A percentile compares a stretch with the other conserved stretches of the same genome.
Conservation (phyloP, 2,113 vertebrate genomes). For the Heliornis fulica region DNA sequence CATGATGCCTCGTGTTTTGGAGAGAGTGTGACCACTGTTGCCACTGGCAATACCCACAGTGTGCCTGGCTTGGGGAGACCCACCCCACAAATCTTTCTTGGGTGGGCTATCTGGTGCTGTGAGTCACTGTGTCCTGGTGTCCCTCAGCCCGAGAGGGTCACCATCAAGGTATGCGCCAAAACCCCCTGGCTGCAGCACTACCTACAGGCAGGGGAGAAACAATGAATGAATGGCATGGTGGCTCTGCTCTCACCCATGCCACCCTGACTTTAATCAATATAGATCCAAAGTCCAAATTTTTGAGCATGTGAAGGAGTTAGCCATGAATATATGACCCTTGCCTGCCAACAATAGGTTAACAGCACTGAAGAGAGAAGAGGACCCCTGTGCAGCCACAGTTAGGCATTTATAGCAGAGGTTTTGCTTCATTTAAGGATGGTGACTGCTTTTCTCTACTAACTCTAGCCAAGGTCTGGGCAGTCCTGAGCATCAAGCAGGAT, state of each 20-base stretch:
- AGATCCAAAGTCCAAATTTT: background rate
- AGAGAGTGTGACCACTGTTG: accelerated
- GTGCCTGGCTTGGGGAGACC: background rate
- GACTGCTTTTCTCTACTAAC: background rate
- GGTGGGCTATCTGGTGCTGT: accelerated
- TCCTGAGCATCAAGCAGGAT: background rate
- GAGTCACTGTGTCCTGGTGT: background rate
- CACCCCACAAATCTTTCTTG: background rate
- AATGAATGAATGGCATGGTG: background rate
- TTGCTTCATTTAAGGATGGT: background rate
- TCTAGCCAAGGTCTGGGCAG: background rate
- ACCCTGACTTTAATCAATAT: background rate
- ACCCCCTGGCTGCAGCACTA: background rate
- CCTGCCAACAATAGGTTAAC: background rate
- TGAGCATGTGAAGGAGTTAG: background rate
- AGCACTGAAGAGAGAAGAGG: background rate
- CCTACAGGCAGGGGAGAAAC: accelerated
- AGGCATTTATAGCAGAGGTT: background rate
- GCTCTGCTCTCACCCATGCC: background rate
- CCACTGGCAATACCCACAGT: accelerated
- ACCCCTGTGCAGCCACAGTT: background rate
- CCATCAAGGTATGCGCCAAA: background rate
- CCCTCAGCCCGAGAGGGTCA: background rate
- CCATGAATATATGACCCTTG: background rate
- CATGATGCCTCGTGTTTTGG: background rate